Evolutionary conservation across 1,140 invertebrate species (phyloP), one percentile per base, ranked within the genome.

Genomic region (Polyergus mexicanus): DNA sequence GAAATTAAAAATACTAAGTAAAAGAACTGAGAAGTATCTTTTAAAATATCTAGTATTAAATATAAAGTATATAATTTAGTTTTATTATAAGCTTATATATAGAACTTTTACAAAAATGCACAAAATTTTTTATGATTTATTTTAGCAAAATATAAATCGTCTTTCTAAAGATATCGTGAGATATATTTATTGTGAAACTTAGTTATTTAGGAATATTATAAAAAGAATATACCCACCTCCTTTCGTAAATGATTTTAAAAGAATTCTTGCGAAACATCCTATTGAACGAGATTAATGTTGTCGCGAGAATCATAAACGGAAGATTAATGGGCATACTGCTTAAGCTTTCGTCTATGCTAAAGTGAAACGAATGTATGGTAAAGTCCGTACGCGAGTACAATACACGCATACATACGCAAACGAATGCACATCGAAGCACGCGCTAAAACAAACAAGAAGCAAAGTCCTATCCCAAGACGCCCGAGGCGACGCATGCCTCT

Each of bases 381-480:
- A 81, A 32, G 47, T 72, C 32, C 51, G 35, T 32, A 22, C 47
- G 22, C n/a, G 28, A 22, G 10, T 47, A 75, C 32, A 54, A 72
- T 75, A 54, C 47, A 58, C 86, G 60, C 80, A 77, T 7, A 77
- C 41, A 56, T 84, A 63, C 74, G 66, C 84, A 19, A 54, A 68
- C 47, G 58, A 87, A 88, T 84, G 69, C 86, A 83, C 60, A 56
- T 74, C 71, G 63, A 87, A 88, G 86, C 47, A 74, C 88, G 83
- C 88, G 91, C 78, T 92, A 93, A 94, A 93, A 93, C 93, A 93
- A 93, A 94, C 93, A 93, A 93, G 92, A 93, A 89, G 63, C 88
- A 86, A 91, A 92, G 92, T 94, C 93, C 93, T 93, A 94, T 93
- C 93, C 93, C 93, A 93, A 94, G 93, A 93, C 88, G 92, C 93